Evolutionary conservation across 2,888 invertebrate species (phyloP).

Genomic region (Brenthis daphne): DNA sequence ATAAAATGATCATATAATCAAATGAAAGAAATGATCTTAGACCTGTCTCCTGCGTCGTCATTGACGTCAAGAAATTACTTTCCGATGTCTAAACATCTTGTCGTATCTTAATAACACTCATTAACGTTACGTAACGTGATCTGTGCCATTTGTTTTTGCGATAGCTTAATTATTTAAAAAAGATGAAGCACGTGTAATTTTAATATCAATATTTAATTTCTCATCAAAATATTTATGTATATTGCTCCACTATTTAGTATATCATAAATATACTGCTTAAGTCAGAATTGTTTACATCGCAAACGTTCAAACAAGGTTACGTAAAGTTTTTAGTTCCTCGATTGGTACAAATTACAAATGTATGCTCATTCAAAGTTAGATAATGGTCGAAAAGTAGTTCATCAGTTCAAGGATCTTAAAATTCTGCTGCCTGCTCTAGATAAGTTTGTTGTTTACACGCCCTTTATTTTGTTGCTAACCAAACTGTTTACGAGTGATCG

Average conservation of each 20-base stretch:
- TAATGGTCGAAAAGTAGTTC: constrained; percentile 37
- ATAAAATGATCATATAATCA: constrained; percentile 15
- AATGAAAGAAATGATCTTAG: constrained; percentile 53
- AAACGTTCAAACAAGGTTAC: constrained; percentile 66
- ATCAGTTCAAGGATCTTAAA: constrained; percentile 38
- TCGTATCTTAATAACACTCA: constrained; percentile 21
- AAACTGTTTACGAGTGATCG: constrained; percentile 56
- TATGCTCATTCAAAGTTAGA: constrained; percentile 45
- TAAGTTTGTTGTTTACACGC: constrained; percentile 47
- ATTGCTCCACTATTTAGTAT: constrained; percentile 22
- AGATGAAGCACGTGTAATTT: constrained; percentile 28
- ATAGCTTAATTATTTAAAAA: constrained; percentile 29
- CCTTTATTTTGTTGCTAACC: constrained; percentile 55
- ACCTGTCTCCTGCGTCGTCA: constrained; percentile 58
- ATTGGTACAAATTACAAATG: constrained; percentile 44
- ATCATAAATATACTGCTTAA: constrained; percentile 61
- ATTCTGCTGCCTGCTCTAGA: constrained; percentile 35
- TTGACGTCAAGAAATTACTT: constrained; percentile 58
- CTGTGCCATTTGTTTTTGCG: constrained; percentile 21
- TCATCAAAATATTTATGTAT: constrained; percentile 49
- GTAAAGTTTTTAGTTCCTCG: constrained; percentile 47
- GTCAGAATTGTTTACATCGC: constrained; percentile 59
- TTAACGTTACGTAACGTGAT: constrained; percentile 28
- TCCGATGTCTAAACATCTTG: constrained; percentile 24
- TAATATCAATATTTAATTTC: constrained; percentile 17